A percentile compares a stretch with the other conserved stretches of the same genome.
phyloP scores from a whole-genome alignment of 2,113 vertebrate genomes.

The Ageneiosus marmoratus region DNA sequence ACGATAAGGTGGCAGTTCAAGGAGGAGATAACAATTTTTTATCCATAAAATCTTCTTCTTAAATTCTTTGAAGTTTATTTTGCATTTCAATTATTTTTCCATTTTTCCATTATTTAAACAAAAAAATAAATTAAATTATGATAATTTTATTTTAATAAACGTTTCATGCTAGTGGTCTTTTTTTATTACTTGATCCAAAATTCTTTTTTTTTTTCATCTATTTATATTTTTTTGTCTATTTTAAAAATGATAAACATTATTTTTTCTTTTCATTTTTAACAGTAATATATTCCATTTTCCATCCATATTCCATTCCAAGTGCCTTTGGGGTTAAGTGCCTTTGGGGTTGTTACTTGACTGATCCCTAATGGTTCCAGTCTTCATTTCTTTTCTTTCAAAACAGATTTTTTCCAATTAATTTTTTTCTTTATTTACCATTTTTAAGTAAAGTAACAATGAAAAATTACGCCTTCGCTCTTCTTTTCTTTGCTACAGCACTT shows the following conservation, averaged over 20 bases:
- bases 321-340: background rate
- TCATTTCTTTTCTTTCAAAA: background rate
- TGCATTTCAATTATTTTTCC: too few relatives aligned
- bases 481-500: background rate
- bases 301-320: background rate
- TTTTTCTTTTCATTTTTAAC: background rate
- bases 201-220: background rate
- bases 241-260: too few relatives aligned
- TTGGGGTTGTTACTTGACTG: background rate
- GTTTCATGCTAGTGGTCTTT: background rate
- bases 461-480: background rate
- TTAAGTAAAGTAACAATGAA: background rate
- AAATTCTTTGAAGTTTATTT: too few relatives aligned
- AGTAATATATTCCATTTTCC: background rate
- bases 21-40: too few relatives aligned
- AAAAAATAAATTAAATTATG: too few relatives aligned
- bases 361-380: background rate
- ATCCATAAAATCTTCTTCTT: too few relatives aligned
- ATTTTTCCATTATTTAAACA: too few relatives aligned
- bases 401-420: background rate
- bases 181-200: background rate
- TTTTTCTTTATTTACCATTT: background rate
- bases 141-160: too few relatives aligned
- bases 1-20: too few relatives aligned
- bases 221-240: background rate